Conservation (phyloP, 1,140 invertebrate species). For the Caerostris darwini region DNA sequence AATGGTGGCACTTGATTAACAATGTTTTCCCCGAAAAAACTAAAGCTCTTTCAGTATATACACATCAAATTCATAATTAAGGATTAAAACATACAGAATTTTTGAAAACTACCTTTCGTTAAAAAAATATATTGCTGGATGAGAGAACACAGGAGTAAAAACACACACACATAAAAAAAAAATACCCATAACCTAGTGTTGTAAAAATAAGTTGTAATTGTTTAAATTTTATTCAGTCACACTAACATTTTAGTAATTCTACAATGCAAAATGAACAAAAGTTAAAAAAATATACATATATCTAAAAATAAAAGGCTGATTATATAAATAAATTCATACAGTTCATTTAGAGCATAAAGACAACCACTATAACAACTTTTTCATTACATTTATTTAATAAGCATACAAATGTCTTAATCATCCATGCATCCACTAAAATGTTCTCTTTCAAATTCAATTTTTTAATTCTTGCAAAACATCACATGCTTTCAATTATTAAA, state of each 20-base stretch:
- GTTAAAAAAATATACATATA: not conserved
- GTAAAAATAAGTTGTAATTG: slow-evolving; percentile 6
- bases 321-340: not conserved
- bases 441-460: too few relatives aligned
- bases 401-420: too few relatives aligned
- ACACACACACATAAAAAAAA: not conserved
- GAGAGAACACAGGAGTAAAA: not conserved
- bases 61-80: slow-evolving; percentile 53
- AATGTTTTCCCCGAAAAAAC: slow-evolving; percentile 33
- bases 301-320: not conserved
- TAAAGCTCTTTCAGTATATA: slow-evolving; percentile 72
- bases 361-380: not conserved
- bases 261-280: not conserved
- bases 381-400: too few relatives aligned
- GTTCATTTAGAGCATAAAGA: not conserved
- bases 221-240: not conserved
- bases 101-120: slow-evolving; percentile 5
- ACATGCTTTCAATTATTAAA: too few relatives aligned
- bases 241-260: not conserved
- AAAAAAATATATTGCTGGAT: not conserved
- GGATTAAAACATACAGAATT: not conserved
- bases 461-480: too few relatives aligned
- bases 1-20: slow-evolving; percentile 59
- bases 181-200: not conserved
- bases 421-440: too few relatives aligned